A percentile compares a stretch with the other conserved stretches of the same genome.
phyloP scores from a whole-genome alignment of 2,797 vertebrate species.

The Sebastes umbrosus region DNA sequence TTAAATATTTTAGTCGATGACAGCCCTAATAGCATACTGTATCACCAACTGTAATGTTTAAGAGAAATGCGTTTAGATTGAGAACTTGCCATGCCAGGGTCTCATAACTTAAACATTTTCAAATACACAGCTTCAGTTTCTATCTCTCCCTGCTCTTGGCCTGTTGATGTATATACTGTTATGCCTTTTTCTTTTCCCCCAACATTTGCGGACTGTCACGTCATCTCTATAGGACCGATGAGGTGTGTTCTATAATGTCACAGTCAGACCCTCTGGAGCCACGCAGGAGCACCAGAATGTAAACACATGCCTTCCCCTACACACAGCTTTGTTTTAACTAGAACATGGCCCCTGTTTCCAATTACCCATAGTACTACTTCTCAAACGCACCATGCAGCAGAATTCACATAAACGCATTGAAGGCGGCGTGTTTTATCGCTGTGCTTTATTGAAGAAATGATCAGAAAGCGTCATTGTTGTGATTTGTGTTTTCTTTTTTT shows the following conservation, averaged over 20 bases:
- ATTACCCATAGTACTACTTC: conserved; percentile 62
- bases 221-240: conserved; percentile 51
- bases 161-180: conserved; percentile 18
- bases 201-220: conserved; percentile 36
- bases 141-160: conserved; percentile 3
- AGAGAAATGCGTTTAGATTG: not conserved
- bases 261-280: conserved; percentile 78
- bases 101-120: conserved; percentile 9
- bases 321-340: conserved; percentile 73
- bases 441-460: conserved; percentile 48
- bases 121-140: not conserved
- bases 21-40: not conserved
- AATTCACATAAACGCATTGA: conserved; percentile 55
- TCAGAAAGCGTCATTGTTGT: conserved; percentile 48
- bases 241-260: conserved; percentile 71
- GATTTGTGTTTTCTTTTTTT: conserved; percentile 38
- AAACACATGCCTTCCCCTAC: conserved; percentile 70
- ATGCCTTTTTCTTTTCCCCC: not conserved
- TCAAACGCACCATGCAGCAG: conserved; percentile 41
- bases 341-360: conserved; percentile 72
- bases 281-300: conserved; percentile 68
- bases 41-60: not conserved
- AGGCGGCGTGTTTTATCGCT: conserved; percentile 43
- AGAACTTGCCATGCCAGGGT: not conserved
- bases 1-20: no score